Evolutionary conservation across 37 sponge, comb jelly and placozoan species (phyloP).

Genomic region (Tethya wilhelma): DNA sequence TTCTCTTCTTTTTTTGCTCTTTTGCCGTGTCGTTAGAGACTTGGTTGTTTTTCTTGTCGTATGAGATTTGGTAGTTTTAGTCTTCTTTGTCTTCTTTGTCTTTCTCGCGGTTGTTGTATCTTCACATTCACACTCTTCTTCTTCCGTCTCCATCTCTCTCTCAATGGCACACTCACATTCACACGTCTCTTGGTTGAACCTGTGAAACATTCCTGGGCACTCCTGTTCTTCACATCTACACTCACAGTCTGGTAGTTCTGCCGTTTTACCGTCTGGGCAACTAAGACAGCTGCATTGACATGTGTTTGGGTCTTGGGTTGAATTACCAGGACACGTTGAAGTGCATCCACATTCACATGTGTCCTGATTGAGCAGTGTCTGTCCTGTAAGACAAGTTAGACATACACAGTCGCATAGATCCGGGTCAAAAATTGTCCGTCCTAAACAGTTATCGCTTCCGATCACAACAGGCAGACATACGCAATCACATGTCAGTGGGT

Average conservation of each 20-base stretch:
- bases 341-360: slow-evolving; percentile 36
- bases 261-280: slow-evolving; percentile 7
- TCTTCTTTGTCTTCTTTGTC: no score
- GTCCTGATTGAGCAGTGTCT: neutral
- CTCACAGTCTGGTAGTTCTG: slow-evolving; percentile 15
- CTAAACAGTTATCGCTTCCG: neutral
- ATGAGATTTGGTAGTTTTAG: neutral
- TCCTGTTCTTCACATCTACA: no score
- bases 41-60: no score
- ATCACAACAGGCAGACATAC: neutral
- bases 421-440: slow-evolving; percentile 1
- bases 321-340: neutral
- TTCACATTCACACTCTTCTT: neutral
- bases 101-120: no score
- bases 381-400: neutral
- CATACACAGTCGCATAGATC: slow-evolving; percentile 24
- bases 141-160: neutral
- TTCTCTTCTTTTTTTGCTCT: no score
- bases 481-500: slow-evolving; percentile 37
- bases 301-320: neutral
- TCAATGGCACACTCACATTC: slow-evolving; percentile 8
- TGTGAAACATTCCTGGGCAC: neutral
- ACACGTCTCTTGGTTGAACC: slow-evolving; percentile 26
- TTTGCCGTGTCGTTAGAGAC: no score
- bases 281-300: slow-evolving; percentile 27